A percentile compares a stretch with the other conserved stretches of the same genome.
These are phyloP conservation scores for Luscinia megarhynchos DNA, from an alignment of 2,797 vertebrate genomes.

Conservation along the genomic window DNA sequence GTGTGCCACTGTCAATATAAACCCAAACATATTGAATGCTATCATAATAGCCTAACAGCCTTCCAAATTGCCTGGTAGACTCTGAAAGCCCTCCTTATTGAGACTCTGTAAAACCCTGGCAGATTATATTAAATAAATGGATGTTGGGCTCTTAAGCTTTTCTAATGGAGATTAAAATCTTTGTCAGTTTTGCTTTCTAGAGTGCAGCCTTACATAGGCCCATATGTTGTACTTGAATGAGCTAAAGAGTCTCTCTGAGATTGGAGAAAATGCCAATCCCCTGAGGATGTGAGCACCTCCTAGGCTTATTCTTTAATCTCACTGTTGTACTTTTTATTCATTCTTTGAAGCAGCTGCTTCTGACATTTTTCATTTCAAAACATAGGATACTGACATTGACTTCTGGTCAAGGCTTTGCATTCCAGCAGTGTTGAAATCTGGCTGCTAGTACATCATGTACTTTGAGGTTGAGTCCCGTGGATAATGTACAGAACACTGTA, in stretches of 20 bases:
- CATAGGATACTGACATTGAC: neutral
- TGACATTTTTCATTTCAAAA: neutral
- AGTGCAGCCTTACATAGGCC: neutral
- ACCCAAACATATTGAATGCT: neutral
- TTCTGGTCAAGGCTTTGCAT: neutral
- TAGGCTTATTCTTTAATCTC: neutral
- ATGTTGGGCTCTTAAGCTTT: neutral
- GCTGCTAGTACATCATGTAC: neutral
- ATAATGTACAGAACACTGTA: neutral
- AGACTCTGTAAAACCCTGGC: neutral
- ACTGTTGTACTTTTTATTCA: neutral
- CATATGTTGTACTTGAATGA: neutral
- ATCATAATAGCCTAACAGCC: neutral
- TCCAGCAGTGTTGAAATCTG: neutral
- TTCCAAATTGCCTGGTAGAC: neutral
- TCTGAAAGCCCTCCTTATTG: neutral
- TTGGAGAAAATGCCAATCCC: neutral
- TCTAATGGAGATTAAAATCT: conserved; percentile 23
- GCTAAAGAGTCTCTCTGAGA: neutral
- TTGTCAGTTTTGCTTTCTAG: conserved; percentile 12
- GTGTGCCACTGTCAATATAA: neutral
- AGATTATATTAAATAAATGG: neutral
- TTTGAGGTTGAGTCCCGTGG: neutral
- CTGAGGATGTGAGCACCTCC: neutral
- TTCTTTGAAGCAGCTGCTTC: neutral